Evolutionary conservation across 2,888 invertebrate genomes (phyloP).

Genomic region (Bombylius discolor): DNA sequence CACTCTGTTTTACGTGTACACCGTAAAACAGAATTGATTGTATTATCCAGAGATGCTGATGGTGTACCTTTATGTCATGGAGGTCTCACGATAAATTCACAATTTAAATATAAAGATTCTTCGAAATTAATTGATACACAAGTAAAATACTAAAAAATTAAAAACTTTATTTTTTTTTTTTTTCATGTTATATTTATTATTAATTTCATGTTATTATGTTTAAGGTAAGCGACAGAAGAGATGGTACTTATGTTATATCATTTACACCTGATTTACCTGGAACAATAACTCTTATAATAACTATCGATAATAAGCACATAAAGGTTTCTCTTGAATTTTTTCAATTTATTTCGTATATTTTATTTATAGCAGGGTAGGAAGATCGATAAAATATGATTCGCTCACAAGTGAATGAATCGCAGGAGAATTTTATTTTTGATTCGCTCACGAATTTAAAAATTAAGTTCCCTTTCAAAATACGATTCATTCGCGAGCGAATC

Average conservation of each 20-base stretch:
- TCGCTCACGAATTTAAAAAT: no score
- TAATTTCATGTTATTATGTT: conserved; percentile 24
- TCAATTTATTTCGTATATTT: background rate
- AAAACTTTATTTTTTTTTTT: background rate
- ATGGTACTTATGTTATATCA: conserved; percentile 49
- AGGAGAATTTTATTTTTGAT: no score
- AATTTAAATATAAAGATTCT: conserved; percentile 42
- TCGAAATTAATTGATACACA: conserved; percentile 38
- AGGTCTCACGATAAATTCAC: conserved; percentile 47
- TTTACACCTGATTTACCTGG: conserved; percentile 53
- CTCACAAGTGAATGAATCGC: no score
- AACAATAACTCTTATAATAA: conserved; percentile 46
- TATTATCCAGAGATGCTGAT: conserved; percentile 49
- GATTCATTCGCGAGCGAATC: no score
- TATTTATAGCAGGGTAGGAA: no score
- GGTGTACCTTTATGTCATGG: conserved; percentile 53
- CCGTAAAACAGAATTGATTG: conserved; percentile 43
- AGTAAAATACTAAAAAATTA: conserved; percentile 23
- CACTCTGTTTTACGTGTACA: conserved; percentile 44
- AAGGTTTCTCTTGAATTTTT: conserved; percentile 38
- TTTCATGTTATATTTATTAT: background rate
- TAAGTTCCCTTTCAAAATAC: no score
- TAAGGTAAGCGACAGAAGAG: conserved; percentile 45
- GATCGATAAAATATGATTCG: no score
- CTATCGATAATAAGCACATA: conserved; percentile 50